A percentile compares a stretch with the other conserved stretches of the same genome.
Conservation (phyloP, 2,797 vertebrate species). For the Xiphophorus birchmanni region DNA sequence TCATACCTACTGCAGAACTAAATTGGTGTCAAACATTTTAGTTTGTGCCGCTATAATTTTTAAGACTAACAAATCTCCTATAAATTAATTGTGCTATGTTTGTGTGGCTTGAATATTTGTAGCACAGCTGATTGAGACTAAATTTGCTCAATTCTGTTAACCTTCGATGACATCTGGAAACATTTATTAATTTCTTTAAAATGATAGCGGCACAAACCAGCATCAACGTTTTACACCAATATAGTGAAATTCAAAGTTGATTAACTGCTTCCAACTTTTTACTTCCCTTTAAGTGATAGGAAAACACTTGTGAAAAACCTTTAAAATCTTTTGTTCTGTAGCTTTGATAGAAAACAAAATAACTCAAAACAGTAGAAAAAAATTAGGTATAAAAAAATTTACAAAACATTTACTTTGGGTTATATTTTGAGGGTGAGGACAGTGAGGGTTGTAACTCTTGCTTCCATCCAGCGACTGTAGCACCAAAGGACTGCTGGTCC, state of each 20-base stretch:
- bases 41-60: too few species aligned
- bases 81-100: too few species aligned
- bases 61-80: too few species aligned
- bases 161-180: too few species aligned
- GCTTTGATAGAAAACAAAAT: constrained; percentile 59
- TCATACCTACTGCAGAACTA: too few species aligned
- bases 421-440: constrained; percentile 63
- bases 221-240: too few species aligned
- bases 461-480: constrained; percentile 60
- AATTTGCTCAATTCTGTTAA: too few species aligned
- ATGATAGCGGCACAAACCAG: too few species aligned
- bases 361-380: constrained; percentile 78
- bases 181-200: too few species aligned
- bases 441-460: constrained; percentile 38
- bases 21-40: too few species aligned
- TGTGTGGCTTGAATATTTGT: too few species aligned
- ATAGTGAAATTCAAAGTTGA: background rate
- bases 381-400: constrained; percentile 89
- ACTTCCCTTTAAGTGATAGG: background rate
- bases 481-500: constrained; percentile 73
- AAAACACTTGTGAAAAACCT: background rate
- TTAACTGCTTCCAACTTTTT: background rate
- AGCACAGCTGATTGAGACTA: too few species aligned
- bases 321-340: constrained; percentile 36
- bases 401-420: constrained; percentile 79